Conservation (phyloP, 2,888 invertebrate species). For the Stenodema calcarata region DNA sequence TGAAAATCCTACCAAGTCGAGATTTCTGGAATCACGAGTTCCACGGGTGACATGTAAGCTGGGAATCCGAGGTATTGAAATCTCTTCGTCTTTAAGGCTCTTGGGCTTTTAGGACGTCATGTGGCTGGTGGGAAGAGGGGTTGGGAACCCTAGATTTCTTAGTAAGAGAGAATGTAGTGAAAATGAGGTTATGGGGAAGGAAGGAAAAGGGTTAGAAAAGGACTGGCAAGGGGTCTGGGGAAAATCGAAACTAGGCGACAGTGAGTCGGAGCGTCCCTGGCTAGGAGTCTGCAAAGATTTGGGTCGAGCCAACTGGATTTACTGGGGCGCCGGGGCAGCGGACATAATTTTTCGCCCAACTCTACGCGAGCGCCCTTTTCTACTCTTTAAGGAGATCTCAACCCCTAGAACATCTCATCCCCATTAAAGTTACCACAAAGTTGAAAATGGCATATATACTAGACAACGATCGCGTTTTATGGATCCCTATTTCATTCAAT, state of each 20-base stretch:
- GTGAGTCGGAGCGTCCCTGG: conserved; percentile 29
- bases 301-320: background rate
- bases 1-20: too few species aligned
- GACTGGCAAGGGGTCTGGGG: background rate
- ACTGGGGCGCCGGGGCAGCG: background rate
- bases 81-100: background rate
- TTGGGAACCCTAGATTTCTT: background rate
- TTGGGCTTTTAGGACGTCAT: background rate
- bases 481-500: background rate
- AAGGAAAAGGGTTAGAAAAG: background rate
- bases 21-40: background rate
- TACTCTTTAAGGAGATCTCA: background rate
- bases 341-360: background rate
- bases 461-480: background rate
- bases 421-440: background rate
- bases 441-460: background rate
- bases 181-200: background rate
- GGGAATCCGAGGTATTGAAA: conserved; percentile 1
- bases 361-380: background rate
- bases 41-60: background rate
- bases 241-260: conserved; percentile 42
- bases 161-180: background rate
- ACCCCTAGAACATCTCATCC: background rate
- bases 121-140: background rate
- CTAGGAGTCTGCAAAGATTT: conserved; percentile 15